Evolutionary conservation across 1,140 invertebrate species (phyloP).

Genomic region (Drosophila cardini): DNA sequence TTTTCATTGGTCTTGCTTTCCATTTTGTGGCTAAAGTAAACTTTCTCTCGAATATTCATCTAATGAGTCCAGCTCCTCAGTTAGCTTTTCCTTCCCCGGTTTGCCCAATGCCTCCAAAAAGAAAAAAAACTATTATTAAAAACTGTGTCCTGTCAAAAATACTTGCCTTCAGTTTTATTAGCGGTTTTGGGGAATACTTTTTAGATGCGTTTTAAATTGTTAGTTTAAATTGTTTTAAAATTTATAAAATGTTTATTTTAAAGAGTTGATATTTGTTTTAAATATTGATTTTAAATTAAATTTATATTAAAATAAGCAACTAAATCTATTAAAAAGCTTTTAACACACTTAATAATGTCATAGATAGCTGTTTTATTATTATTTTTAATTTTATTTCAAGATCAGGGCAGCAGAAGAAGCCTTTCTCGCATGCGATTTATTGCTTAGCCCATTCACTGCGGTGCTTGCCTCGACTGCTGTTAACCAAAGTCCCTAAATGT

Average conservation of each 20-base stretch:
- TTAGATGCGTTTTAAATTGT: slow-evolving; percentile 43
- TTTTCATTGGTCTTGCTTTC: slow-evolving; percentile 24
- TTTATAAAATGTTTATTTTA: too few relatives aligned
- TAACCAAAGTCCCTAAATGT: not conserved
- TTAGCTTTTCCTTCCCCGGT: not conserved
- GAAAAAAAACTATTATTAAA: slow-evolving; percentile 59
- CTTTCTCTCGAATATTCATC: slow-evolving; percentile 38
- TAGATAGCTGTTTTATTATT: too few relatives aligned
- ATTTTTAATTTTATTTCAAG: slow-evolving; percentile 3
- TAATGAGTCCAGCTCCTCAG: slow-evolving; percentile 52
- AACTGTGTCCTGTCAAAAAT: slow-evolving; percentile 23
- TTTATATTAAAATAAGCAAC: too few relatives aligned
- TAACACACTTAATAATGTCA: not conserved
- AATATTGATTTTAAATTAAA: too few relatives aligned
- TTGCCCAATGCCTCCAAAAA: slow-evolving; percentile 18
- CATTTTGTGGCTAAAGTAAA: slow-evolving; percentile 31
- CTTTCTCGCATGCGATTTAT: slow-evolving; percentile 51
- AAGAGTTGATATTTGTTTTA: too few relatives aligned
- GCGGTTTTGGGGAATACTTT: slow-evolving; percentile 39
- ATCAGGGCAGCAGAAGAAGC: too few relatives aligned
- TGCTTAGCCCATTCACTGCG: not conserved
- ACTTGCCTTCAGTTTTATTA: not conserved
- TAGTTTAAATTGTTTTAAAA: too few relatives aligned
- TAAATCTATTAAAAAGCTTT: too few relatives aligned
- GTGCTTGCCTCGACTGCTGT: slow-evolving; percentile 54